phyloP scores from a whole-genome alignment of 2,113 vertebrate genomes.

The Tragelaphus imberbis region DNA sequence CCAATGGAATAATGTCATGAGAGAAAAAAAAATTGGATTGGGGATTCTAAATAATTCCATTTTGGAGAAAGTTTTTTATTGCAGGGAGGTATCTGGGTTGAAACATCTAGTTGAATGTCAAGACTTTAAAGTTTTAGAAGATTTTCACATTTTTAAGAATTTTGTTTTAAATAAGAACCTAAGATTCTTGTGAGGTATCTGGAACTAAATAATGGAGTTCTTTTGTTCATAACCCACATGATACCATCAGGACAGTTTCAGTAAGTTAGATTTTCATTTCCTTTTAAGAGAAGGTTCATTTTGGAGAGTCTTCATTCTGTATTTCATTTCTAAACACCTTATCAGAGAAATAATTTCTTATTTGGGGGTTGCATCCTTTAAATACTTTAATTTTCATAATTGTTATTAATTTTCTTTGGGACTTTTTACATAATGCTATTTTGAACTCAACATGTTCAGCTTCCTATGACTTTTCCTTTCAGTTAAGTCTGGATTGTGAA shows the following conservation, averaged over 20 bases:
- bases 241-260: not conserved
- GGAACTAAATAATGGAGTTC: conserved; percentile 49
- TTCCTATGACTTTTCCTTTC: conserved; percentile 49
- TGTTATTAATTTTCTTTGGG: conserved; percentile 15
- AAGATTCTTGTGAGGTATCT: conserved; percentile 18
- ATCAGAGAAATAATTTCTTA: conserved; percentile 14
- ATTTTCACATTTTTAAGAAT: conserved; percentile 17
- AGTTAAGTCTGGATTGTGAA: conserved; percentile 37
- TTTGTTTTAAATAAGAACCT: conserved; percentile 21
- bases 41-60: not conserved
- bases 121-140: not conserved
- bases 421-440: conserved; percentile 19
- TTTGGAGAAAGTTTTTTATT: conserved; percentile 16
- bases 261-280: conserved; percentile 13
- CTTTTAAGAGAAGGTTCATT: not conserved
- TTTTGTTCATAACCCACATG: conserved; percentile 62
- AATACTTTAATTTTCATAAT: conserved; percentile 3
- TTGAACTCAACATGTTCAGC: conserved; percentile 49
- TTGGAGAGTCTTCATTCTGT: not conserved
- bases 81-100: not conserved
- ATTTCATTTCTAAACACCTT: not conserved
- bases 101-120: conserved; percentile 6
- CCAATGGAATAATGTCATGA: not conserved
- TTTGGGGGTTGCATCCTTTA: not conserved
- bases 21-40: not conserved